Evolutionary conservation across 2,113 vertebrate species (phyloP).

Genomic region (Solenodon paradoxus): DNA sequence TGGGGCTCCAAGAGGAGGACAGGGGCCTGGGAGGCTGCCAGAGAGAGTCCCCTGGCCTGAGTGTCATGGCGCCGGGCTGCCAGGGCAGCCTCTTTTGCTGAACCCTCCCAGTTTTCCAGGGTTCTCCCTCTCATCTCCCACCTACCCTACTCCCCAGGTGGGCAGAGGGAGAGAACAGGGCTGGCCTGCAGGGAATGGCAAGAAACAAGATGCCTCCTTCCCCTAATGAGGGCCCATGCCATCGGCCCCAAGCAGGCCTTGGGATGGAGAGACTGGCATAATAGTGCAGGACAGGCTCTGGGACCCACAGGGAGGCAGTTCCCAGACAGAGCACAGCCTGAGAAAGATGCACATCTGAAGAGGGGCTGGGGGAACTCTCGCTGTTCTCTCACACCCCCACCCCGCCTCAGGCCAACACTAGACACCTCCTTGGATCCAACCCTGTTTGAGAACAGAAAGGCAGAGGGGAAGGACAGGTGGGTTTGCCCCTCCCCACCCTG

Average conservation of each 20-base stretch:
- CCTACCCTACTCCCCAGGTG: background rate
- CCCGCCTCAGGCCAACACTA: constrained; percentile 18
- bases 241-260: background rate
- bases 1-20: background rate
- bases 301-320: background rate
- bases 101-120: background rate
- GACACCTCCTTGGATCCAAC: constrained; percentile 35
- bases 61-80: background rate
- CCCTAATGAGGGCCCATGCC: background rate
- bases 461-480: background rate
- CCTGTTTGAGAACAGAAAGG: constrained; percentile 46
- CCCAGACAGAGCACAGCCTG: background rate
- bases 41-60: background rate
- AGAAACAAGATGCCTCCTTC: background rate
- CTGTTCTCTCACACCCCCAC: background rate
- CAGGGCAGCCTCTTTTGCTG: constrained; percentile 7
- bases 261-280: background rate
- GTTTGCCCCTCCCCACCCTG: constrained; percentile 35
- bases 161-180: constrained; percentile 1
- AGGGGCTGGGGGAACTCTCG: background rate
- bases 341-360: background rate
- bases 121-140: constrained; percentile 9
- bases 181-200: background rate
- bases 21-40: background rate
- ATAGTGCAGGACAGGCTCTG: background rate